Evolutionary conservation across 2,113 vertebrate genomes (phyloP).

Genomic region (Chroicocephalus ridibundus): DNA sequence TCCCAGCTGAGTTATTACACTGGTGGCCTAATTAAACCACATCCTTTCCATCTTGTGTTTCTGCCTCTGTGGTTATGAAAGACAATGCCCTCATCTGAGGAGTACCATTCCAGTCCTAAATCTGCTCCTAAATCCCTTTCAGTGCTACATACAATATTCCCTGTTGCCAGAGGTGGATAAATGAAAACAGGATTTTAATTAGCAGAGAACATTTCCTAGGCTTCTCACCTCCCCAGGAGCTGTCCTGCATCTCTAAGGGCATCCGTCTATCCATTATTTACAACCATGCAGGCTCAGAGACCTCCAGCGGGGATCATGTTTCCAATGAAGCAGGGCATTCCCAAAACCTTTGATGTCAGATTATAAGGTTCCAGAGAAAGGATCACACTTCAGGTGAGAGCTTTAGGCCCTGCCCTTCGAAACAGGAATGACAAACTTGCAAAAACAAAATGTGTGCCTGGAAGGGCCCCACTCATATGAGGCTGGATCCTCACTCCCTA

Average conservation of each 20-base stretch:
- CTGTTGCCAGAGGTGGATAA: not conserved
- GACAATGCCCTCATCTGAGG: not conserved
- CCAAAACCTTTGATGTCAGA: not conserved
- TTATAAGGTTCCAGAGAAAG: not conserved
- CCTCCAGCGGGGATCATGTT: not conserved
- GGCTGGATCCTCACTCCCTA: not conserved
- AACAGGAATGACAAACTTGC: not conserved
- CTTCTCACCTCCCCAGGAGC: not conserved
- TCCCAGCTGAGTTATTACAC: not conserved
- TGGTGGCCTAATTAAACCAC: constrained; percentile 17
- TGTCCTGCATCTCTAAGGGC: not conserved
- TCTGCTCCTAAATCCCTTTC: not conserved
- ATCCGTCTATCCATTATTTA: not conserved
- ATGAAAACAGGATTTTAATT: not conserved
- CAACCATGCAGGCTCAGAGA: not conserved
- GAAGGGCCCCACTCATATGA: not conserved
- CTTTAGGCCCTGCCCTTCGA: not conserved
- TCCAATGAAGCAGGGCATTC: not conserved
- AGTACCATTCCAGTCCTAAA: not conserved
- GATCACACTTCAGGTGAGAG: not conserved
- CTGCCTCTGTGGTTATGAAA: not conserved
- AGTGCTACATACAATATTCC: not conserved
- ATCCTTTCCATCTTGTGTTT: not conserved
- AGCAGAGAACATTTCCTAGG: not conserved
- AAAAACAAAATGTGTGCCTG: not conserved